phyloP scores from a whole-genome alignment of 2,797 vertebrate species.

The Artibeus lituratus region DNA sequence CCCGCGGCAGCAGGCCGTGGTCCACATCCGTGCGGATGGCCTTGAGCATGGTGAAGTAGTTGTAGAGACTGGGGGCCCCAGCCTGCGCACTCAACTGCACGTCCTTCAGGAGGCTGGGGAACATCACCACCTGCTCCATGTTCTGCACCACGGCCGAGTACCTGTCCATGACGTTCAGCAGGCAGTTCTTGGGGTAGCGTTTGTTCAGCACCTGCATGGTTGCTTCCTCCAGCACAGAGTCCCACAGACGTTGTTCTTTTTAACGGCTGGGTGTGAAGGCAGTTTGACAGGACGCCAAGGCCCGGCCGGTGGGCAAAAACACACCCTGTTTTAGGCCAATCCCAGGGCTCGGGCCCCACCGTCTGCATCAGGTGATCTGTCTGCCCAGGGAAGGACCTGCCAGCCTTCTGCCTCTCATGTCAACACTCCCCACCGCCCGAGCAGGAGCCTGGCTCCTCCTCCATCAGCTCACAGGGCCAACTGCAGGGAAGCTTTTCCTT shows the following conservation, averaged over 20 bases:
- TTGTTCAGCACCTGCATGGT: conserved; percentile 83
- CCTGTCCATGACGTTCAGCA: conserved; percentile 81
- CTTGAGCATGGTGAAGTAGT: conserved; percentile 89
- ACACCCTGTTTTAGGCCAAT: conserved; percentile 46
- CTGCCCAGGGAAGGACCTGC: neutral
- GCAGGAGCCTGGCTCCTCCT: neutral
- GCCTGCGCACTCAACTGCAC: conserved; percentile 75
- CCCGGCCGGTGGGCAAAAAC: neutral
- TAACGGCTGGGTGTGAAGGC: neutral
- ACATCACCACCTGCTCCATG: conserved; percentile 93
- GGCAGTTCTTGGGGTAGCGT: conserved; percentile 80
- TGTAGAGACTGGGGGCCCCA: conserved; percentile 82
- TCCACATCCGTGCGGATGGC: conserved; percentile 87
- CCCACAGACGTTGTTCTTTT: neutral
- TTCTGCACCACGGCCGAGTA: conserved; percentile 85
- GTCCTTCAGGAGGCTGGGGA: conserved; percentile 91
- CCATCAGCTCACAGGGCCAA: neutral
- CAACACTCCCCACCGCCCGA: neutral
- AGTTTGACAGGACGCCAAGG: conserved; percentile 31
- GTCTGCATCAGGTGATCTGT: conserved; percentile 13
- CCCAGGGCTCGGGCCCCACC: neutral
- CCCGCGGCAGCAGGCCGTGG: conserved; percentile 78
- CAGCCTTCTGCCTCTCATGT: neutral
- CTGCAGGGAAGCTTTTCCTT: neutral
- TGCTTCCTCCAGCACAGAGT: neutral